Base-by-base conservation (phyloP, 2,113 vertebrate genomes). In the Xiphophorus maculatus region DNA sequence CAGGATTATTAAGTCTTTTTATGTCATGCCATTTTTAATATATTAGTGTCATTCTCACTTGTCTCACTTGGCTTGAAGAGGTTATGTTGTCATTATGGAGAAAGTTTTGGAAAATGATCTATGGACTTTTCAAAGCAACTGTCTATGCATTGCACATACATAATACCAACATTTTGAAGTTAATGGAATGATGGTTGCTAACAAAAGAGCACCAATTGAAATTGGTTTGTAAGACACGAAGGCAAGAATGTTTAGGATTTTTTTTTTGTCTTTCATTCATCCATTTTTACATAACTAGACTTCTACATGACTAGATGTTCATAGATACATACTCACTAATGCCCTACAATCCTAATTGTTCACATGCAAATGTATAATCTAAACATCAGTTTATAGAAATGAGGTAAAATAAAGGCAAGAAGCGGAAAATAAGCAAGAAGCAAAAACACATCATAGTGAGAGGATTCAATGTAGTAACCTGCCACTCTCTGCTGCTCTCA, bases 401-500 rank as follows among this genome's bases (percentile, higher is more conserved):
- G 15, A 68, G 27, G 78, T 74, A 63, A 58, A 76, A 71, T 62
- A 72, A 8, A 69, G n/a, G 74, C 25, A 42, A 15, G 10, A 74
- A 48, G 62, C 28, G 44, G 25, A 76, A 74, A 82, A 79, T 63
- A 44, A 82, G 63, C 51, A 15, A 69, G 58, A 74, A 42, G 30
- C 7, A 13, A n/a, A 63, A 62, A 33, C 61, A 79, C 62, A 66
- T 60, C 48, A 74, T 72, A 84, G 35, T 28, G 14, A 76, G 77
- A 40, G n/a, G 28, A 80, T 69, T 76, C 33, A 65, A 51, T 66
- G 30, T 73, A 66, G 67, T 77, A 69, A 40, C 58, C 25, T 68
- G 42, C 76, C 64, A 68, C 68, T 82, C 69, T 82, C 72, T 44
- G 37, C 30, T 63, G 73, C 79, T 84, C 77, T 71, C 73, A 82